These are phyloP conservation scores for Plebejus melissa DNA, from an alignment of 2,888 invertebrate genomes.

Conservation along the genomic window DNA sequence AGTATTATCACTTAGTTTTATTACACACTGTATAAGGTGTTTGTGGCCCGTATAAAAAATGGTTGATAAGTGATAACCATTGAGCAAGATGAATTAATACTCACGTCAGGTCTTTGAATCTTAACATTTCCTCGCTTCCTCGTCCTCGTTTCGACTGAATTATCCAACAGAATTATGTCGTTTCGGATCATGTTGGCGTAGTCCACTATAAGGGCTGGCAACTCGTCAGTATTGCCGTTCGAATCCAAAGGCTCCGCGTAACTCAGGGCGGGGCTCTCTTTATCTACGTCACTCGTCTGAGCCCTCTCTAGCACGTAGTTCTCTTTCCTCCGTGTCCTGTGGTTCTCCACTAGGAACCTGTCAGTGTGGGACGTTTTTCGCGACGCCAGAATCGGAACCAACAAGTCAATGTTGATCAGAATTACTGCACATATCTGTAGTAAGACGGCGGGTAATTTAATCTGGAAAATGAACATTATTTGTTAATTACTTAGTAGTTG, in stretches of 20 bases:
- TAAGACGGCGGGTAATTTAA: slow-evolving; percentile 44
- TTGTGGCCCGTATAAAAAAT: too few species aligned
- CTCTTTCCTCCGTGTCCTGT: slow-evolving; percentile 54
- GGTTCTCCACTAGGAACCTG: slow-evolving; percentile 55
- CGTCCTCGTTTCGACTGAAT: slow-evolving; percentile 66
- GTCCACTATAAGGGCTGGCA: slow-evolving; percentile 62
- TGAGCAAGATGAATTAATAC: slow-evolving; percentile 35
- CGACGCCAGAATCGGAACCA: slow-evolving; percentile 52
- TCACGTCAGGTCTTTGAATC: slow-evolving; percentile 54
- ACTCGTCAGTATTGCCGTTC: slow-evolving; percentile 50
- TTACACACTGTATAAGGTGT: too few species aligned
- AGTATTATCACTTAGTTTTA: too few species aligned
- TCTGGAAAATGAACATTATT: slow-evolving; percentile 46
- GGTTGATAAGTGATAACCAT: too few species aligned
- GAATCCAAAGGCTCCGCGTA: slow-evolving; percentile 48
- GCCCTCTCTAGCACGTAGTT: slow-evolving; percentile 56
- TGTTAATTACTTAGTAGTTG: too few species aligned
- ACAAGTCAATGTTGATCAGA: slow-evolving; percentile 49
- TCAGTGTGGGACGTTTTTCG: slow-evolving; percentile 50
- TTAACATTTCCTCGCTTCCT: slow-evolving; percentile 63
- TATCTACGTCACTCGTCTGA: slow-evolving; percentile 49
- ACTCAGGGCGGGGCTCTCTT: slow-evolving; percentile 45
- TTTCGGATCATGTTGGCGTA: slow-evolving; percentile 68
- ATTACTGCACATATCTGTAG: slow-evolving; percentile 49
- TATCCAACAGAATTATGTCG: slow-evolving; percentile 63